phyloP scores from a whole-genome alignment of 2,888 invertebrate species.

The Chrysolina haemoptera region DNA sequence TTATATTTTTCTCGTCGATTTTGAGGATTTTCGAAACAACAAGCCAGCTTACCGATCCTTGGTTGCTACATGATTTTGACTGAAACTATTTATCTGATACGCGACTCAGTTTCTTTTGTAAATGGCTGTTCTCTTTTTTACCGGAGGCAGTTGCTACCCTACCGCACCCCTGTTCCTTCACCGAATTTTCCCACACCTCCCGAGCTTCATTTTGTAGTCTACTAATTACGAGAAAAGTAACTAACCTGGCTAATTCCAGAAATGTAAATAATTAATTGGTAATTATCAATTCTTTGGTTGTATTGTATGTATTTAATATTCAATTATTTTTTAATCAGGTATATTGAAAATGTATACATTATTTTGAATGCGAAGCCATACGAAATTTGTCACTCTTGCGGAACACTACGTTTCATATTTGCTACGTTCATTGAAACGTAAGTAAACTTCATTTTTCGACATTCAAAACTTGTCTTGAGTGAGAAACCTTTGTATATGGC shows the following conservation, averaged over 20 bases:
- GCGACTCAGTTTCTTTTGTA: constrained; percentile 33
- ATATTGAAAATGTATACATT: too few relatives aligned
- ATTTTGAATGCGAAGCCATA: neutral
- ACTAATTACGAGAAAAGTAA: constrained; percentile 54
- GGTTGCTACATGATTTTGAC: too few relatives aligned
- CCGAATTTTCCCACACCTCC: constrained; percentile 45
- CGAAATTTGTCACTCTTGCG: neutral
- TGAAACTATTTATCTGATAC: constrained; percentile 28
- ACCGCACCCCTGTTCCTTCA: constrained; percentile 58
- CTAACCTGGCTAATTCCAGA: constrained; percentile 39
- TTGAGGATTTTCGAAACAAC: neutral
- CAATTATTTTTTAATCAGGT: neutral
- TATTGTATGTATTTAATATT: neutral
- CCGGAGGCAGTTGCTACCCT: constrained; percentile 50
- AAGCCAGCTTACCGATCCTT: too few relatives aligned
- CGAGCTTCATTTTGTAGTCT: constrained; percentile 50
- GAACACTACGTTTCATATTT: too few relatives aligned
- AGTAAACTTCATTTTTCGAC: too few relatives aligned
- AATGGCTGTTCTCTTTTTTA: constrained; percentile 27
- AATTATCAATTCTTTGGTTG: neutral
- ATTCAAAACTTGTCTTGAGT: too few relatives aligned
- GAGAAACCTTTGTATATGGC: too few relatives aligned
- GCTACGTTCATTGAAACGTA: too few relatives aligned
- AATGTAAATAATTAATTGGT: neutral
- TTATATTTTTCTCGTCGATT: neutral